Percentiles rank a stretch among this genome's conserved stretches.
Conservation (phyloP, 2,888 invertebrate genomes). For the Spisula subtruncata region DNA sequence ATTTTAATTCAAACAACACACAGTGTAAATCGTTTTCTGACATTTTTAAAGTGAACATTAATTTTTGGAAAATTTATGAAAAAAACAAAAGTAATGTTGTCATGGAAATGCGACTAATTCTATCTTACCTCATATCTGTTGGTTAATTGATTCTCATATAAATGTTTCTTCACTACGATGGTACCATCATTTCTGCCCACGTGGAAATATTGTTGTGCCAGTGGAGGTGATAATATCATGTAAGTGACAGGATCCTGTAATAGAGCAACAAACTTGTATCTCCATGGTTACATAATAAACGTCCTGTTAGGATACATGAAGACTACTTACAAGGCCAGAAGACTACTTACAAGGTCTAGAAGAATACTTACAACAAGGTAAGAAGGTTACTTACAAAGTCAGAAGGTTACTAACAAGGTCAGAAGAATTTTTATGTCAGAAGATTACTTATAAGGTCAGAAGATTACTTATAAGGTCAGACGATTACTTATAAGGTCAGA, state of each 20-base stretch:
- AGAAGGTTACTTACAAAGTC: slow-evolving; percentile 77
- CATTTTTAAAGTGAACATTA: too few relatives aligned
- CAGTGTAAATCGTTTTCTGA: too few relatives aligned
- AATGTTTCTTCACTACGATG: slow-evolving; percentile 72
- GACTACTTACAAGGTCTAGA: slow-evolving; percentile 77
- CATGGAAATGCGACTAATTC: not conserved
- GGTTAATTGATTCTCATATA: slow-evolving; percentile 63
- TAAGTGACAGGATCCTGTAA: slow-evolving; percentile 74
- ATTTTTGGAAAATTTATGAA: too few relatives aligned
- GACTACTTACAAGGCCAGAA: too few relatives aligned
- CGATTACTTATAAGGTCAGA: slow-evolving; percentile 75
- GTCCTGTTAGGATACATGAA: not conserved
- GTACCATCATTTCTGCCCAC: slow-evolving; percentile 77
- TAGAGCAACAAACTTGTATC: not conserved
- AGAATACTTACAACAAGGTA: too few relatives aligned
- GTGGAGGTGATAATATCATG: slow-evolving; percentile 57
- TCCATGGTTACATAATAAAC: not conserved
- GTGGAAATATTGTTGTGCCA: slow-evolving; percentile 79
- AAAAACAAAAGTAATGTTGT: too few relatives aligned
- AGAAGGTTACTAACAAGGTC: slow-evolving; percentile 75
- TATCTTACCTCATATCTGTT: slow-evolving; percentile 68
- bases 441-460: slow-evolving; percentile 75
- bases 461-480: slow-evolving; percentile 75
- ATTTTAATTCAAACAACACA: too few relatives aligned
- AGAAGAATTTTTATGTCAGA: too few relatives aligned